A percentile compares a stretch with the other conserved stretches of the same genome.
Evolutionary conservation across 2,113 vertebrate species (phyloP).

Genomic region (Anhinga anhinga): DNA sequence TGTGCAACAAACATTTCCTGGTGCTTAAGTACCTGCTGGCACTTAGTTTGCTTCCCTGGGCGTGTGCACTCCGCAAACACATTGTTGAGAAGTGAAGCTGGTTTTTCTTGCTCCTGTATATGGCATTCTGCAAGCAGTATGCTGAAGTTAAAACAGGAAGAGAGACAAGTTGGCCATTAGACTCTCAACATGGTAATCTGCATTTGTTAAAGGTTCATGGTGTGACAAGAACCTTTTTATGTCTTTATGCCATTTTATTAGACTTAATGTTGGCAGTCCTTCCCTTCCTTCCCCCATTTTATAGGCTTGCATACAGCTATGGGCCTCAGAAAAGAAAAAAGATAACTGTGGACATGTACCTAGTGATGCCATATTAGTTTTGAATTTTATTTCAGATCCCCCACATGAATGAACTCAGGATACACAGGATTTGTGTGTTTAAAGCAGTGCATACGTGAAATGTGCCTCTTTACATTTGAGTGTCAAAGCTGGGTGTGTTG

Average conservation of each 20-base stretch:
- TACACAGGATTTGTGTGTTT: neutral
- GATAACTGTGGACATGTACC: neutral
- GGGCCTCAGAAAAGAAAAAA: neutral
- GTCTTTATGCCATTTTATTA: neutral
- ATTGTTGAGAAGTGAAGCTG: constrained; percentile 31
- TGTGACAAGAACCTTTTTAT: neutral
- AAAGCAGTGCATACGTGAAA: neutral
- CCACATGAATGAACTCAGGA: neutral
- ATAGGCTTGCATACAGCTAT: neutral
- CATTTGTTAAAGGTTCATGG: neutral
- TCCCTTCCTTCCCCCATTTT: neutral
- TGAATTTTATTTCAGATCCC: neutral
- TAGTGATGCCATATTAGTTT: neutral
- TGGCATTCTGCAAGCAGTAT: neutral
- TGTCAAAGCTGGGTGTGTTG: neutral
- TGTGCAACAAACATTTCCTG: neutral
- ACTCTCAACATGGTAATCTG: neutral
- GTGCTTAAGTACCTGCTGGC: constrained; percentile 13
- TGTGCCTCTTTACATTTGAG: fast-evolving
- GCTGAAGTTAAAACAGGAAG: neutral
- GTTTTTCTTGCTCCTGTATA: constrained; percentile 71
- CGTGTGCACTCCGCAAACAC: constrained; percentile 63
- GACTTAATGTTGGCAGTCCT: neutral
- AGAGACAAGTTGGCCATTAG: neutral
- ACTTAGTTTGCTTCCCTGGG: constrained; percentile 52